Base-by-base conservation (phyloP, 2,113 vertebrate genomes). In the Galemys pyrenaicus region DNA sequence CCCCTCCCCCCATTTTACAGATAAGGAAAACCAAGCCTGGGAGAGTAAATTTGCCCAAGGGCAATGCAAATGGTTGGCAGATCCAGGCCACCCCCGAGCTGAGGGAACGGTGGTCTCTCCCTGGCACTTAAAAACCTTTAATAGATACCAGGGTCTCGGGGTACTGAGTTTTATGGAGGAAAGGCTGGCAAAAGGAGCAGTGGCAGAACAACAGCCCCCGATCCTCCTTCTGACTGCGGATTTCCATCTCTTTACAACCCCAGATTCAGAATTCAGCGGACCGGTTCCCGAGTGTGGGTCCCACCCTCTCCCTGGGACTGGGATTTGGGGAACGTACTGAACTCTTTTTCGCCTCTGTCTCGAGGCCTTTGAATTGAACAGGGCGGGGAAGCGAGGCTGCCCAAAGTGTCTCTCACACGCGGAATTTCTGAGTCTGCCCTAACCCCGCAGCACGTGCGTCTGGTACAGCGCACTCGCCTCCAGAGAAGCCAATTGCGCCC, bases 371-470 rank as follows among this genome's bases (percentile, higher is more conserved):
- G 83, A 62, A 8, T 44, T 82, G 62, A 30, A 17, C 60, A 30
- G 37, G 37, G 32, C 37, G 10, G 19, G 28, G 26, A 28, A 10
- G 60, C 26, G 60, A 62, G 12, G 20, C 28, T 32, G 60, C 9
- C 37, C 15, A 22, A 22, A 56, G 54, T 19, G 54, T 56, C 19
- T 56, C 20, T 56, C 54, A 8, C 54, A 5, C 54, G 49, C 6
- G 0, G 24, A 16, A 37, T 67, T 16, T 46, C 54, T 11, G 75
- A 5, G 8, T 60, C 24, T 11, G 10, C 56, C 10, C 13, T 3
- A 3, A 37, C 12, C 20, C 41, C 3, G 12, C 30, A 4, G 6
- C 28, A 0, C 22, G 3, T 12, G 2, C 39, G 4, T 22, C 32
- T 4, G 49, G 30, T 10, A 67, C 39, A 1, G 4, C 3, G 20